Conservation (phyloP, 2,888 invertebrate genomes). For the Mythimna pallens region DNA sequence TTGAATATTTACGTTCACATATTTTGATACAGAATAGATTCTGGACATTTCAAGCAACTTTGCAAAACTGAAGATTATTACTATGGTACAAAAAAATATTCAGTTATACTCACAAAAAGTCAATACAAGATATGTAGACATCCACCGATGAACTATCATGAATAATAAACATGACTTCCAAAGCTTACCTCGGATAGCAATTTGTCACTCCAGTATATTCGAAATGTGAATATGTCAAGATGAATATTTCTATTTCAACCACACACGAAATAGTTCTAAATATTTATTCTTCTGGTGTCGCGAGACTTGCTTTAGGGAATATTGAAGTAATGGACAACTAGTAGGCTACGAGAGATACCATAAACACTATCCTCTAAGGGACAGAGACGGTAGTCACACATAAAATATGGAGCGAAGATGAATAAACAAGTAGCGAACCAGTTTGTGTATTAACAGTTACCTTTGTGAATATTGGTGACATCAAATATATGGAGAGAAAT, state of each 20-base stretch:
- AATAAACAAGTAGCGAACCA: conserved; percentile 30
- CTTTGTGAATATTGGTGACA: conserved; percentile 18
- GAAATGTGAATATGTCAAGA: conserved; percentile 8
- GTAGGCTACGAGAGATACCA: conserved; percentile 28
- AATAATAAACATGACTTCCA: neutral
- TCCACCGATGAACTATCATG: neutral
- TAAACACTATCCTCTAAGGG: conserved; percentile 42
- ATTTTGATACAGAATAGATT: neutral
- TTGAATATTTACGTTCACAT: neutral
- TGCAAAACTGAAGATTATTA: conserved; percentile 12
- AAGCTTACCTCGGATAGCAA: neutral
- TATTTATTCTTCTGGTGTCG: conserved; percentile 44
- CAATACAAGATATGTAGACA: neutral
- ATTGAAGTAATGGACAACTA: conserved; percentile 53
- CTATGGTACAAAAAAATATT: conserved; percentile 3
- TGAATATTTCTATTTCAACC: conserved; percentile 12
- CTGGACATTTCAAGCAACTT: neutral
- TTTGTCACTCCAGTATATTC: conserved; percentile 1
- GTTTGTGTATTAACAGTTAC: conserved; percentile 1
- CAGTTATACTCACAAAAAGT: neutral
- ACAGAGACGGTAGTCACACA: conserved; percentile 12
- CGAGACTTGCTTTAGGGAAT: conserved; percentile 45
- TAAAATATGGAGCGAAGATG: conserved; percentile 38
- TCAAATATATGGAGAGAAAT: neutral
- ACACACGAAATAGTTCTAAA: conserved; percentile 21